Base-by-base conservation (phyloP, 2,797 vertebrate species). In the Labroides dimidiatus region DNA sequence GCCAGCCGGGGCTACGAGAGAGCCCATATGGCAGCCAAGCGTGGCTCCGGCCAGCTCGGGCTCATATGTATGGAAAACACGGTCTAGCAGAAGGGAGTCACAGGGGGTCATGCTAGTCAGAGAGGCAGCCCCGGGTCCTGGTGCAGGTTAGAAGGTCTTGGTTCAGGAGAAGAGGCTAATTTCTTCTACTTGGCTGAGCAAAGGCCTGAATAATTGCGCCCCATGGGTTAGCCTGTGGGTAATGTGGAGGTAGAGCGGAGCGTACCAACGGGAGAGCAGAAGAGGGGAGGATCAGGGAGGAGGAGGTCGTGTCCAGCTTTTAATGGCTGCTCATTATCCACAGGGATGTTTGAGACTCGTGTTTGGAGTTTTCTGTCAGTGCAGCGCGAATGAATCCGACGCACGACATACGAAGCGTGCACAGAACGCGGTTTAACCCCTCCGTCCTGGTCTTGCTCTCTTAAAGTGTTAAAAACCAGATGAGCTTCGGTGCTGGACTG, bases 151-250 rank as follows among this genome's bases (percentile, higher is more conserved):
- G 82, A 89, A 91, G 90, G 89, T 93, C 91, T 84, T 75, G 85
- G 82, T 86, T 88, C 69, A 24, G 88, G 78, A 89, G 85, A 80
- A 82, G 82, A 90, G 87, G 84, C 82, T 87, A 85, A 93, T 94
- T 92, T 92, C 84, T 89, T 90, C 87, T 88, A 84, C 87, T 91
- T 90, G 89, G 87, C 80, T 90, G 88, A 91, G 85, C 89, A 90
- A 89, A 92, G 89, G 84, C 79, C 73, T 80, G 84, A 87, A 90
- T 94, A 93, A 94, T 93, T 94, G 91, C 45, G 61, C 89, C 93
- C 84, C 80, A 81, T 84, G 91, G 92, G 86, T 82, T 59, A 80
- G 84, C 86, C 80, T 86, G 19, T 84, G 78, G 82, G 84, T 81
- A 44, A 69, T 63, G 69, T 80, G 74, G 84, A 87, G 87, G 83